Evolutionary conservation across 1,140 invertebrate species (phyloP).

Genomic region (Calephelis nemesis): DNA sequence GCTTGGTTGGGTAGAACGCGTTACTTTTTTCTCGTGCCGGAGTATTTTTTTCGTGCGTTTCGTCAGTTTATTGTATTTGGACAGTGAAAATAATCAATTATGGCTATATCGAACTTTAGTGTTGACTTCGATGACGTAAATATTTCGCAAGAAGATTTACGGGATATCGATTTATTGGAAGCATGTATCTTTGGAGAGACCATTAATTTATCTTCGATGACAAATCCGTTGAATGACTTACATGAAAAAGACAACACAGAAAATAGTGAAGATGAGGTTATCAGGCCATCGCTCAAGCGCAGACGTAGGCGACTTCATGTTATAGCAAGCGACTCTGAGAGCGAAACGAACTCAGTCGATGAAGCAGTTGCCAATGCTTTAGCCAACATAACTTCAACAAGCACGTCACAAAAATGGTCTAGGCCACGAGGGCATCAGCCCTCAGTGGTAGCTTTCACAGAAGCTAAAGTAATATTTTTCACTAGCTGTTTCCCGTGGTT

Average conservation of each 20-base stretch:
- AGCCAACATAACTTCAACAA: constrained; percentile 11
- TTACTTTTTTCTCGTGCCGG: constrained; percentile 5
- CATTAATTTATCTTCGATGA: constrained; percentile 17
- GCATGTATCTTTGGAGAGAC: too few species aligned
- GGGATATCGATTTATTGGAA: constrained; percentile 7
- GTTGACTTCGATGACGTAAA: constrained; percentile 28
- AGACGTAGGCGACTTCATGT: constrained; percentile 25
- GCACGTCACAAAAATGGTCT: constrained; percentile 22
- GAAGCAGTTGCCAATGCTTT: constrained; percentile 19
- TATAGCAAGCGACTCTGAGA: constrained; percentile 25
- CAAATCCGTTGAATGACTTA: constrained; percentile 9
- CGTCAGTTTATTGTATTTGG: constrained; percentile 14
- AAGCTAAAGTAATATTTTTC: constrained; percentile 25
- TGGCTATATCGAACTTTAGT: constrained; percentile 27
- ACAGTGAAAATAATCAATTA: constrained; percentile 22
- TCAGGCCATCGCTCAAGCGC: constrained; percentile 21
- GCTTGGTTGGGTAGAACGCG: background rate
- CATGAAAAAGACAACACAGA: constrained; percentile 15
- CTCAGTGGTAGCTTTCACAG: constrained; percentile 25
- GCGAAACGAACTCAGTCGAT: constrained; percentile 21
- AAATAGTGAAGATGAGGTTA: constrained; percentile 21
- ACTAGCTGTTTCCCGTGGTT: constrained; percentile 8
- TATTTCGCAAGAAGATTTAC: constrained; percentile 29
- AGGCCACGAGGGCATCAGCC: constrained; percentile 24
- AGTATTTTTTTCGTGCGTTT: constrained; percentile 10